phyloP scores from a whole-genome alignment of 2,888 invertebrate species.

The Colletes collaris region DNA sequence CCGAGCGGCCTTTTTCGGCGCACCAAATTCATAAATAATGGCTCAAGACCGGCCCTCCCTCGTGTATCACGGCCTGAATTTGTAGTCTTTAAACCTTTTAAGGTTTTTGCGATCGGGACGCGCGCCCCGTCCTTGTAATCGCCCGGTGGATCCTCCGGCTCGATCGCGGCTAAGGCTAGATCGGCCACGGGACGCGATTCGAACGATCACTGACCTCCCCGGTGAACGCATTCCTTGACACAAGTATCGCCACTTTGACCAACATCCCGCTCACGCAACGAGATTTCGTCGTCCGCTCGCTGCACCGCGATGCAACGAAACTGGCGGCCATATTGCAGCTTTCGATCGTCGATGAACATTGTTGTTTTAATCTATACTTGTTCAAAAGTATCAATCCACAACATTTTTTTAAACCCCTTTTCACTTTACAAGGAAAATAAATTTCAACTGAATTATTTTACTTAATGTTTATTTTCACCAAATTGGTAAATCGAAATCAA shows the following conservation, averaged over 20 bases:
- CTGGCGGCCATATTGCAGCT: background rate
- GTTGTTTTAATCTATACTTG: no score
- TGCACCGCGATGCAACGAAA: background rate
- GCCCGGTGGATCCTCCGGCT: constrained; percentile 31
- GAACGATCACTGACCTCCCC: constrained; percentile 58
- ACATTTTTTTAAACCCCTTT: no score
- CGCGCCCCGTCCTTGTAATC: constrained; percentile 63
- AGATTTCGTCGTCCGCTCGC: constrained; percentile 14
- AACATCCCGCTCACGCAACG: constrained; percentile 10
- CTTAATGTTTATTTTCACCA: no score
- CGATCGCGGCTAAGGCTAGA: constrained; percentile 45
- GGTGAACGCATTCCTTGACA: constrained; percentile 54
- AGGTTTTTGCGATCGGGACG: constrained; percentile 74
- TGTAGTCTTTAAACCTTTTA: constrained; percentile 81
- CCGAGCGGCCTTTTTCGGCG: constrained; percentile 73
- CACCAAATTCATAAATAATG: constrained; percentile 82
- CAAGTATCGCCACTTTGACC: constrained; percentile 38
- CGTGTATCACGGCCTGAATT: constrained; percentile 76
- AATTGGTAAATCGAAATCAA: no score
- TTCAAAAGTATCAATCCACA: no score
- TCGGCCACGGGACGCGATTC: constrained; percentile 53
- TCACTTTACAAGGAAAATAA: no score
- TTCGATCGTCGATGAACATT: no score
- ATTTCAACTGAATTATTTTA: no score
- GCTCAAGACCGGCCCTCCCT: constrained; percentile 73